phyloP scores from a whole-genome alignment of 2,888 invertebrate genomes.

The Leptinotarsa peninsularis region DNA sequence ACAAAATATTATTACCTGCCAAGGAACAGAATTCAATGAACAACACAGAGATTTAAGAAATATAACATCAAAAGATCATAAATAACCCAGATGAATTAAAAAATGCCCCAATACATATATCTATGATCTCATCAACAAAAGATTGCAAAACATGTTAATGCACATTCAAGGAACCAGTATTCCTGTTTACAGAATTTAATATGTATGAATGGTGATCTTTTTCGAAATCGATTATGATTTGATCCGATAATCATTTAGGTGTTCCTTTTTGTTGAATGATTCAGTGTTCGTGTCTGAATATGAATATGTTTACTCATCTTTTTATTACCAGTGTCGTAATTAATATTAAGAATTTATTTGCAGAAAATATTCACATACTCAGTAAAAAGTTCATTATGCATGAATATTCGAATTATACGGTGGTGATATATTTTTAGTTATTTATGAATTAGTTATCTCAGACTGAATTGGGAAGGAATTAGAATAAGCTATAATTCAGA shows the following conservation, averaged over 20 bases:
- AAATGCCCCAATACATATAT: not conserved
- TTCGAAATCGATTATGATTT: not conserved
- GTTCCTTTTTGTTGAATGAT: not conserved
- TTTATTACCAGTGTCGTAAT: not conserved
- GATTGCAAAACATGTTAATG: not conserved
- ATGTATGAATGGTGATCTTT: conserved; percentile 7
- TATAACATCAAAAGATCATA: too few relatives aligned
- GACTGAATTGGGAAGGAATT: too few relatives aligned
- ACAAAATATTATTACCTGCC: too few relatives aligned
- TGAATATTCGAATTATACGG: too few relatives aligned
- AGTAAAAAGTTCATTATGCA: too few relatives aligned
- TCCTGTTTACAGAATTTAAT: conserved; percentile 3
- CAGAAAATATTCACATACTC: not conserved
- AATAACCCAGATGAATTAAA: too few relatives aligned
- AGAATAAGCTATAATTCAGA: too few relatives aligned
- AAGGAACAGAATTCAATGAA: too few relatives aligned
- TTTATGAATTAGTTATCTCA: too few relatives aligned
- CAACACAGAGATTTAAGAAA: too few relatives aligned
- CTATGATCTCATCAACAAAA: conserved; percentile 5
- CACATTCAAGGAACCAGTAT: conserved; percentile 7
- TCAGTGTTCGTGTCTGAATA: not conserved
- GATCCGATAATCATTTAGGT: not conserved
- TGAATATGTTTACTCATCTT: not conserved
- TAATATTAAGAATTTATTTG: not conserved
- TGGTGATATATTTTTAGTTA: too few relatives aligned